These are phyloP conservation scores for Nilaparvata lugens DNA, from an alignment of 1,140 invertebrate species.

Conservation along the genomic window DNA sequence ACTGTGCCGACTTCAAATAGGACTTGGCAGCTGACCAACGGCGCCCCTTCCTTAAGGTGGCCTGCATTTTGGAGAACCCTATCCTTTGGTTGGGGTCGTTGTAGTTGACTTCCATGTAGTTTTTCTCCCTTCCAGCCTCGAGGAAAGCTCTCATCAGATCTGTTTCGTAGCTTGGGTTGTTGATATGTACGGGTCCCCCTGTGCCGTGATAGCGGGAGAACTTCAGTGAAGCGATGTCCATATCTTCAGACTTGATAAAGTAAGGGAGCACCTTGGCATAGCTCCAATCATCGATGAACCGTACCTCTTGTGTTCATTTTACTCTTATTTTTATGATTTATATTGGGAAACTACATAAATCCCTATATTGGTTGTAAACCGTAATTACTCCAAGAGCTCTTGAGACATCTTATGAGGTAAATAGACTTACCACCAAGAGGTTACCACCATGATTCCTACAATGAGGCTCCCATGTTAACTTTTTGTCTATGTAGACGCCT, in stretches of 20 bases:
- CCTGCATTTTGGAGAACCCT: constrained; percentile 39
- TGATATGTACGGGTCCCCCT: constrained; percentile 43
- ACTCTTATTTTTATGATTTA: too few species aligned
- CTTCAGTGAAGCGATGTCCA: constrained; percentile 39
- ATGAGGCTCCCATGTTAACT: too few species aligned
- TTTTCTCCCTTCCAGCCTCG: constrained; percentile 47
- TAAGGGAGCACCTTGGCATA: constrained; percentile 62
- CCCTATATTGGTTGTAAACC: too few species aligned
- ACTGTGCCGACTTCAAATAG: constrained; percentile 43
- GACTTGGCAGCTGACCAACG: constrained; percentile 46
- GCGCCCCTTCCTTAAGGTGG: constrained; percentile 41
- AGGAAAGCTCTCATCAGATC: constrained; percentile 49
- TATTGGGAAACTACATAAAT: too few species aligned
- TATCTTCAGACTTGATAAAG: constrained; percentile 49
- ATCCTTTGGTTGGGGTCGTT: constrained; percentile 50
- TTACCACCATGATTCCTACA: too few species aligned
- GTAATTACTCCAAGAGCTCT: too few species aligned
- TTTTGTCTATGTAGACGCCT: too few species aligned
- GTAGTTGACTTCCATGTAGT: constrained; percentile 49
- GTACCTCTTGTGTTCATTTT: neutral
- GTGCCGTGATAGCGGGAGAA: constrained; percentile 44
- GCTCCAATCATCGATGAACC: constrained; percentile 48
- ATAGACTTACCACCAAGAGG: too few species aligned
- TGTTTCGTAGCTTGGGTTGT: constrained; percentile 38
- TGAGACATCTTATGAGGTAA: too few species aligned